Base-by-base conservation (phyloP, 2,888 invertebrate genomes). In the Tupiocoris notatus region DNA sequence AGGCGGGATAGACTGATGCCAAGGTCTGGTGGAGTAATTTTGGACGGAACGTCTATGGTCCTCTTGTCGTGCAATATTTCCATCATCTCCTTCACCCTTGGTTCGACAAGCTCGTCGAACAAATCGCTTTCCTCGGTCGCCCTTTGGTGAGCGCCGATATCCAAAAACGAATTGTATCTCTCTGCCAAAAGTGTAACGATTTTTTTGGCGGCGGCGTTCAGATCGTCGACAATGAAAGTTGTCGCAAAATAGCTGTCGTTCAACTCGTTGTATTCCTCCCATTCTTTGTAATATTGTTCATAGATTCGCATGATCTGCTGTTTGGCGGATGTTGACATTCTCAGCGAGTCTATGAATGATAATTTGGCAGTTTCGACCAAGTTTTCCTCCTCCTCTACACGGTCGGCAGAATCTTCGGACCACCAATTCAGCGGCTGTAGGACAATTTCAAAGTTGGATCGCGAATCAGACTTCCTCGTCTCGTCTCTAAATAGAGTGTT, bases 41-140 rank as follows among this genome's bases (percentile, higher is more conserved):
- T n/a, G 16, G 20, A n/a, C 16, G 59, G 59, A n/a, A 59, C 59
- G 25, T 21, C 67, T 20, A 39, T 20, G 12, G 21, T 12, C 18
- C 59, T 24, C 18, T 59, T 23, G 59, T 24, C 70, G 7, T 58
- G 17, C 17, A 70, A 18, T 18, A 70, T 59, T 58, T 24, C 24
- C 70, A 70, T 70, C 70, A 70, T 59, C 18, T 70, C 70, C 20
- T 70, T 25, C 17, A 70, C 17, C 23, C 70, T 58, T 7, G 70
- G 70, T 59, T 70, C 25, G n/a, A 70, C 70, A 18, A 70, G 70
- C 1, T 24, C 24, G 17, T 70, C 70, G 59, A 59, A 70, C 18
- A 70, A 25, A 3, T 17, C 18, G 25, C 59, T 59, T 70, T 59
- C 24, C 23, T 70, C 24, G 7, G 57, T 17, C 18, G 57, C 23